phyloP scores from a whole-genome alignment of 1,140 invertebrate species.

The Hestina assimilis region DNA sequence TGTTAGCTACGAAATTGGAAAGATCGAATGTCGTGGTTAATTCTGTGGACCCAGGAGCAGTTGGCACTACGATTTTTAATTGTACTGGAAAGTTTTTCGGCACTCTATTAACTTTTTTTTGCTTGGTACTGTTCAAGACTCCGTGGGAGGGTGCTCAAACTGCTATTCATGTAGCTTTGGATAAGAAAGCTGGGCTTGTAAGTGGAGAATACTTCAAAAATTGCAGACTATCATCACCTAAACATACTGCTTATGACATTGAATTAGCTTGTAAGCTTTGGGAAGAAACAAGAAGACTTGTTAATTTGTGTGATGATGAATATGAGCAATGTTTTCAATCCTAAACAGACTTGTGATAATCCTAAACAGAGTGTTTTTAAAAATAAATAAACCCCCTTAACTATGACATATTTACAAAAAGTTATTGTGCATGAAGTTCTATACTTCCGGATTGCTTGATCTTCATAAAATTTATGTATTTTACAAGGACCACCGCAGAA shows the following conservation, averaged over 20 bases:
- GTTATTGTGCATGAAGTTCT: too few species aligned
- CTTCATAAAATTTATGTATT: too few species aligned
- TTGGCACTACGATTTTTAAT: conserved; percentile 77
- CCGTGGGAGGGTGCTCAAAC: conserved; percentile 63
- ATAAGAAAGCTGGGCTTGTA: conserved; percentile 39
- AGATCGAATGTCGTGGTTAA: conserved; percentile 79
- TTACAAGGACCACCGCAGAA: too few species aligned
- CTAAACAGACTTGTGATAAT: background rate
- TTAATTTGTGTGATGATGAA: conserved; percentile 39
- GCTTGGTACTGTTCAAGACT: conserved; percentile 44
- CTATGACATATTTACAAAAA: too few species aligned
- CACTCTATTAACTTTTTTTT: conserved; percentile 34
- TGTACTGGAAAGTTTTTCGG: conserved; percentile 32
- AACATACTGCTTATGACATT: conserved; percentile 29
- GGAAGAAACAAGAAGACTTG: conserved; percentile 40
- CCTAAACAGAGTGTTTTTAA: background rate
- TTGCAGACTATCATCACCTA: conserved; percentile 30
- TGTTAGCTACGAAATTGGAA: conserved; percentile 80
- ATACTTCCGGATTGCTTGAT: too few species aligned
- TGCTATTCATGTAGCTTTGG: conserved; percentile 44
- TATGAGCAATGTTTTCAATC: conserved; percentile 21
- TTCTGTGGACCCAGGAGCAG: conserved; percentile 80
- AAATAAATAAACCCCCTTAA: too few species aligned
- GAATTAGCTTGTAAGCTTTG: conserved; percentile 35
- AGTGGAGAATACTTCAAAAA: conserved; percentile 66